Evolutionary conservation across 2,888 invertebrate genomes (phyloP), one percentile per base, ranked within the genome.

Genomic region (Alloplasta piceator): DNA sequence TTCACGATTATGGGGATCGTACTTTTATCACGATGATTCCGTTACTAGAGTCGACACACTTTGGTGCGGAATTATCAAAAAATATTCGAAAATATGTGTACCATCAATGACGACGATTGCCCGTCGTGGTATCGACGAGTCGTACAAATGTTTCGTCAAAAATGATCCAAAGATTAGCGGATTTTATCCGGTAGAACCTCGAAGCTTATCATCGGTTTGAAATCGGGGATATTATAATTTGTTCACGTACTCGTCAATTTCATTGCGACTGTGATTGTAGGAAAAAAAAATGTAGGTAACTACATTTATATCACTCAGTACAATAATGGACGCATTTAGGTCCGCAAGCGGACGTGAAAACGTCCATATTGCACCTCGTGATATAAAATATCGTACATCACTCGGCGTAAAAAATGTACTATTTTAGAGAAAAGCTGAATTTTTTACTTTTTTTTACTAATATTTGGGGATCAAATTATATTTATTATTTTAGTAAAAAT

Each of bases 1-100:
- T 52, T 96, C 96, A 0, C 92, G 93, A 4, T 89, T 92, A 68
- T 96, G 96, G 96, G 96, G 95, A 0, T 95, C 96, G 0, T 96
- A 95, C 90, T 96, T 96, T 87, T 91, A 92, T 68, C 90, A 89
- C 5, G 85, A 91, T 79, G 86, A 92, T 72, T 41, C 68, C 0
- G 85, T 91, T 1, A 88, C 91, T 38, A 94, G 63, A 12, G 76
- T 74, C 4, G 86, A 89, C 67, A 88, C 96, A 0, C 92, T 95
- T 60, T 96, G 96, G 96, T 94, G 94, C 7, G 91, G 93, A 73
- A 92, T 96, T 16, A 94, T 96, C 80, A 93, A 93, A 72, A 94
- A 93, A 68, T 94, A 95, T 89, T 93, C 95, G 0, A 95, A 94
- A 91, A 92, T 96, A 56, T 96, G 95, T 89, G 92, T 96, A 63